phyloP scores from a whole-genome alignment of 2,888 invertebrate genomes.

The Erynnis tages region DNA sequence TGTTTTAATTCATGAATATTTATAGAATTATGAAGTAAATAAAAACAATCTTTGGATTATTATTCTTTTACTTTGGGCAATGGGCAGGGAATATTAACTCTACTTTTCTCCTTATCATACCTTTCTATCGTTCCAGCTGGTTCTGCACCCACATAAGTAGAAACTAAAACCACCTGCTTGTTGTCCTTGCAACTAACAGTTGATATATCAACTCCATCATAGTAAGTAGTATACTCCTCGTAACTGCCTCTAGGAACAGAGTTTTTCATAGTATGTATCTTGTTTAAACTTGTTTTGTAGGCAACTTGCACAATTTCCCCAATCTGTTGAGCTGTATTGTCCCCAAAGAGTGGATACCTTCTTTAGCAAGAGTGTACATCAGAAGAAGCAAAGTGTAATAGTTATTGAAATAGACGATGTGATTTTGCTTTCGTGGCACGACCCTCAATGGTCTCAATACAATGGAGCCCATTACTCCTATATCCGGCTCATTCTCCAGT shows the following conservation, averaged over 20 bases:
- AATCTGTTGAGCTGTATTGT: slow-evolving; percentile 41
- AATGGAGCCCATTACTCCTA: slow-evolving; percentile 6
- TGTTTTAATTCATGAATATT: no score
- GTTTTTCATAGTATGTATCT: slow-evolving; percentile 40
- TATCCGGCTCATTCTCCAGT: slow-evolving; percentile 1
- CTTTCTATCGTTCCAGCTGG: no score
- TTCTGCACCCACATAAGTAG: no score
- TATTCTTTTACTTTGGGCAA: no score
- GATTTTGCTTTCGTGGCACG: slow-evolving; percentile 9
- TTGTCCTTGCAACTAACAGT: slow-evolving; percentile 48
- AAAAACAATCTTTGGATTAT: no score
- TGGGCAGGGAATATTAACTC: no score
- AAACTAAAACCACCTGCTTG: slow-evolving; percentile 43
- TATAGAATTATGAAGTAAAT: no score
- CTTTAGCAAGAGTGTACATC: slow-evolving; percentile 38
- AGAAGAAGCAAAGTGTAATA: slow-evolving; percentile 40
- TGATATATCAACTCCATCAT: slow-evolving; percentile 38
- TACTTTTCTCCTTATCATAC: no score
- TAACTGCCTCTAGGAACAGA: slow-evolving; percentile 40
- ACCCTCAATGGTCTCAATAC: slow-evolving; percentile 11
- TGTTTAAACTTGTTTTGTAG: slow-evolving; percentile 40
- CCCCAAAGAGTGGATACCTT: slow-evolving; percentile 39
- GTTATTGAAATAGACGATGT: slow-evolving; percentile 27
- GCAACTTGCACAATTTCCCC: slow-evolving; percentile 39
- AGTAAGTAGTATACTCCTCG: slow-evolving; percentile 39